phyloP scores from a whole-genome alignment of 1,140 invertebrate genomes.

The Acromyrmex charruanus region DNA sequence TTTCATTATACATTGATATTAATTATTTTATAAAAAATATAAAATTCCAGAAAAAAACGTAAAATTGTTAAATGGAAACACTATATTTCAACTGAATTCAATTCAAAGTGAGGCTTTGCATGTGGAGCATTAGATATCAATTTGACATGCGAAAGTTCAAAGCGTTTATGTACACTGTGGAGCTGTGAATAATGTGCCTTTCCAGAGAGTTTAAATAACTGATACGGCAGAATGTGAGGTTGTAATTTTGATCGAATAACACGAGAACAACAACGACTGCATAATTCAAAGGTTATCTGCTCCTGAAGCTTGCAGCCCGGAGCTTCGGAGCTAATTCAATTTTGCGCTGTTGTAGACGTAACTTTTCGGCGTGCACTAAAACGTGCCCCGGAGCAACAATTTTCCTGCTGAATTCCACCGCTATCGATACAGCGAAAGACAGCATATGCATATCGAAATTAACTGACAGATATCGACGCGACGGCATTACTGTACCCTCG shows the following conservation, averaged over 20 bases:
- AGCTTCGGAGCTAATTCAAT: constrained; percentile 59
- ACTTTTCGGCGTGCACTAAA: constrained; percentile 62
- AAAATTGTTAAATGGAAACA: neutral
- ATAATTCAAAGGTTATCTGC: constrained; percentile 63
- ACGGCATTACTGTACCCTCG: neutral
- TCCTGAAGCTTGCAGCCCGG: constrained; percentile 53
- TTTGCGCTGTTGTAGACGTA: constrained; percentile 62
- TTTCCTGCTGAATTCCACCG: constrained; percentile 57
- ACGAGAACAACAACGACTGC: constrained; percentile 60
- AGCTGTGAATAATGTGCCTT: constrained; percentile 34
- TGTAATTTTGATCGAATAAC: constrained; percentile 62
- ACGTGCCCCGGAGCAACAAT: constrained; percentile 56
- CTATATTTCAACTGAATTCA: neutral
- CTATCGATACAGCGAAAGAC: constrained; percentile 52
- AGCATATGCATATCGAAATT: constrained; percentile 45
- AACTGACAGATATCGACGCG: constrained; percentile 47
- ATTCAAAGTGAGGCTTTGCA: neutral
- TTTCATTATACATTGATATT: neutral
- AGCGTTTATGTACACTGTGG: constrained; percentile 11
- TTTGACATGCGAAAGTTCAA: constrained; percentile 18
- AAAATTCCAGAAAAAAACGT: neutral
- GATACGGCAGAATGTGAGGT: constrained; percentile 25
- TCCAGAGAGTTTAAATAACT: constrained; percentile 58
- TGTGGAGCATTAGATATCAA: neutral
- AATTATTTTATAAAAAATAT: neutral